Percentiles rank a stretch among this genome's conserved stretches.
phyloP scores from a whole-genome alignment of 2,113 vertebrate genomes.

The Lampris megalopsis region DNA sequence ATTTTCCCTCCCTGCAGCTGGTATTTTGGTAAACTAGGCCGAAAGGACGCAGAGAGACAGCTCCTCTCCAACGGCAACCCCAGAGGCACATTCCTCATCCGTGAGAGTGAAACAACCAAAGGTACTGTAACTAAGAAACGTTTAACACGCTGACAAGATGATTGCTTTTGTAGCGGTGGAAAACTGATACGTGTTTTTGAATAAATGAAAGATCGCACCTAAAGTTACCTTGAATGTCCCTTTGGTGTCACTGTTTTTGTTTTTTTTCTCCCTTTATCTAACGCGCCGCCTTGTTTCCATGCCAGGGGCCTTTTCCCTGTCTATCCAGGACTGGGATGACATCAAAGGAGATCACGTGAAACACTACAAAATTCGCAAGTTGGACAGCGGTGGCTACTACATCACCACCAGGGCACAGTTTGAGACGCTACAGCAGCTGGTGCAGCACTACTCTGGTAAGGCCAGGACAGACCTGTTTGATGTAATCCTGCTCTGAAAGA shows the following conservation, averaged over 20 bases:
- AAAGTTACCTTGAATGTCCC: too few species aligned
- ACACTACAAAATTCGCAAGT: constrained; percentile 98
- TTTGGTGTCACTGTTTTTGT: too few species aligned
- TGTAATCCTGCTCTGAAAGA: not conserved
- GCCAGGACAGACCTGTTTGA: not conserved
- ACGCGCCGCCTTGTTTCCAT: not conserved
- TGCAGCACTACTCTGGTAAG: constrained; percentile 98
- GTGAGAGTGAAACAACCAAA: constrained; percentile 99
- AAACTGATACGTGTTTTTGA: constrained; percentile 13
- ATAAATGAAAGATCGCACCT: constrained; percentile 5
- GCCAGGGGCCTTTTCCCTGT: constrained; percentile 97
- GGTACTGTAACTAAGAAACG: constrained; percentile 77
- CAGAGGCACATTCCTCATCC: constrained; percentile 98
- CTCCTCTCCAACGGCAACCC: constrained; percentile 96
- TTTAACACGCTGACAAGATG: not conserved
- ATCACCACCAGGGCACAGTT: constrained; percentile 99
- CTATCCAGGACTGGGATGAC: constrained; percentile 99
- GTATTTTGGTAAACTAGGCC: constrained; percentile 99
- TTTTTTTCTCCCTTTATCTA: not conserved
- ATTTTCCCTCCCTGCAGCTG: constrained; percentile 80
- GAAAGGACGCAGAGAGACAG: constrained; percentile 98
- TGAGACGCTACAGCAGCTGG: constrained; percentile 97
- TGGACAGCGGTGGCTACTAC: constrained; percentile 98
- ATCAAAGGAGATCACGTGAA: constrained; percentile 98
- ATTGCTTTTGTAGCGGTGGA: constrained; percentile 19